Conservation (phyloP, 1,140 invertebrate genomes). For the Diabrotica undecimpunctata region DNA sequence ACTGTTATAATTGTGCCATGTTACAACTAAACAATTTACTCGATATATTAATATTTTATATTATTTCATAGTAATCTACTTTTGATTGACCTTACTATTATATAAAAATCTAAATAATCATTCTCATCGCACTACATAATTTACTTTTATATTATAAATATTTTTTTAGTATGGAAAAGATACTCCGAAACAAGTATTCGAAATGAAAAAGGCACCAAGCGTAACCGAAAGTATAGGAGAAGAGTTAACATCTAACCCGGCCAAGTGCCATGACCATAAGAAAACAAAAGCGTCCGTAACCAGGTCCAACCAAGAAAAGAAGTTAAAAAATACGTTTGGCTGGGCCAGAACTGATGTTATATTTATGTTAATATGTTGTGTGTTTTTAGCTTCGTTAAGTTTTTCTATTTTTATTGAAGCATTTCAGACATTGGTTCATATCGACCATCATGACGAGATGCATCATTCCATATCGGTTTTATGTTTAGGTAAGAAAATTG, state of each 20-base stretch:
- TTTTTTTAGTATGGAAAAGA: slow-evolving; percentile 11
- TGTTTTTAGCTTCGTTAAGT: slow-evolving; percentile 78
- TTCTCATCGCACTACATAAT: too few species aligned
- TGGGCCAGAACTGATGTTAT: slow-evolving; percentile 86
- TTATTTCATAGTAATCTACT: too few species aligned
- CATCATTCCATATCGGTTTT: slow-evolving; percentile 61
- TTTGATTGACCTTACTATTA: too few species aligned
- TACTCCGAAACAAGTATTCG: slow-evolving; percentile 10
- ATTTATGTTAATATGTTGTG: slow-evolving; percentile 75
- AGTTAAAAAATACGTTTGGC: slow-evolving; percentile 83
- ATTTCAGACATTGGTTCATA: slow-evolving; percentile 73
- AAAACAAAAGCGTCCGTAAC: slow-evolving; percentile 26
- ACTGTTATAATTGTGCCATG: too few species aligned
- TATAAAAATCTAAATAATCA: too few species aligned
- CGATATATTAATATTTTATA: too few species aligned
- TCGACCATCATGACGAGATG: slow-evolving; percentile 72
- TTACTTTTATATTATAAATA: too few species aligned
- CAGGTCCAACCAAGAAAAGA: slow-evolving; percentile 53
- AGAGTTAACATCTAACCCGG: slow-evolving; percentile 5
- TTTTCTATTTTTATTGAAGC: slow-evolving; percentile 80
- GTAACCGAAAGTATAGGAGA: slow-evolving; percentile 21
- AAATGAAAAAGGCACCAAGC: slow-evolving; percentile 21
- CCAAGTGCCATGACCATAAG: slow-evolving; percentile 30
- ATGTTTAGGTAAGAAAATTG: slow-evolving; percentile 53
- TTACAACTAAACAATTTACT: too few species aligned